A percentile compares a stretch with the other conserved stretches of the same genome.
phyloP scores from a whole-genome alignment of 2,888 invertebrate genomes.

The Campaea margaritaria region DNA sequence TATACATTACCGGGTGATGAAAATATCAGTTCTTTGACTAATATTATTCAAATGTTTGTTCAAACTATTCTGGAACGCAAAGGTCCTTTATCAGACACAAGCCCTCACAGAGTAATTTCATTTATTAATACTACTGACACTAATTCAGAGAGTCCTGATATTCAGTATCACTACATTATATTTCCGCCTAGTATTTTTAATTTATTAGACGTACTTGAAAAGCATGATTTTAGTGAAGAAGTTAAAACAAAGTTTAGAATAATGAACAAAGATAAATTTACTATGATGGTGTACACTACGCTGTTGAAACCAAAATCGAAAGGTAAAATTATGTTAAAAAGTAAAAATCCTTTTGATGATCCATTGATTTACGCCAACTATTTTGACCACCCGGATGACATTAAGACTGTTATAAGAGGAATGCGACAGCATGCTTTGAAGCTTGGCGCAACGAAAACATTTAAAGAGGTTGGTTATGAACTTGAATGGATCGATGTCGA shows the following conservation, averaged over 20 bases:
- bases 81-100: conserved; percentile 77
- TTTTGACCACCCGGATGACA: conserved; percentile 83
- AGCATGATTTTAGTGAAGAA: conserved; percentile 58
- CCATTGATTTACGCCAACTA: conserved; percentile 88
- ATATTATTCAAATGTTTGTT: conserved; percentile 59
- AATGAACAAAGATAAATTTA: conserved; percentile 56
- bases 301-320: conserved; percentile 88
- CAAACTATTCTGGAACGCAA: conserved; percentile 76
- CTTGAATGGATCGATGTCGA: conserved; percentile 63
- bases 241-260: conserved; percentile 51
- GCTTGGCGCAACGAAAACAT: conserved; percentile 58
- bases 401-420: conserved; percentile 58
- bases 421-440: conserved; percentile 54
- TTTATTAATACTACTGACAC: conserved; percentile 66
- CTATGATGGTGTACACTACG: conserved; percentile 81
- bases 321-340: conserved; percentile 88
- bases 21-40: conserved; percentile 49
- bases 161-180: conserved; percentile 63
- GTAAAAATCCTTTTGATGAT: conserved; percentile 87
- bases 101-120: conserved; percentile 62
- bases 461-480: conserved; percentile 57
- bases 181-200: conserved; percentile 55
- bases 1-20: conserved; percentile 60
- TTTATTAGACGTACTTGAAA: conserved; percentile 54
- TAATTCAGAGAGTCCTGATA: conserved; percentile 59